phyloP scores from a whole-genome alignment of 2,113 vertebrate genomes.

The Panthera uncia region DNA sequence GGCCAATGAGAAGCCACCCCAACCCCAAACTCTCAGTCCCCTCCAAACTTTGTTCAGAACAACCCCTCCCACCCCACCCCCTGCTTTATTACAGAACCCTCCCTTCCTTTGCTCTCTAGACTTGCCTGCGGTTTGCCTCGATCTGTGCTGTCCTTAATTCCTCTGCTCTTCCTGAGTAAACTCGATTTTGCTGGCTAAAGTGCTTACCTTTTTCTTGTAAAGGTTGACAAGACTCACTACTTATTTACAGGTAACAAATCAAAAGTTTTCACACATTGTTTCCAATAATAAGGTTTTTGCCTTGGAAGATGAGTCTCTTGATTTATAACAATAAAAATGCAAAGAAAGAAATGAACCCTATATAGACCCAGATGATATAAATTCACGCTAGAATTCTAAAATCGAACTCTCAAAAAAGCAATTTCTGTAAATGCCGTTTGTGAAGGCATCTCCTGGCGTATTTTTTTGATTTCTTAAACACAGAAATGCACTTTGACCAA shows the following conservation, averaged over 20 bases:
- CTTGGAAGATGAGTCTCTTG: not conserved
- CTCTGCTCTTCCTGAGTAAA: not conserved
- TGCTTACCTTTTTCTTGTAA: not conserved
- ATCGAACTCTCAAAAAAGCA: not conserved
- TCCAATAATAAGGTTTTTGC: not conserved
- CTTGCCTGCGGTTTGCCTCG: not conserved
- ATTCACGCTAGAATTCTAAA: not conserved
- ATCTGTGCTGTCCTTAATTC: not conserved
- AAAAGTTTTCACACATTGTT: not conserved
- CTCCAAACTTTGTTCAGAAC: not conserved
- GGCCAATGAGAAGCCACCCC: not conserved
- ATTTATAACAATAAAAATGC: not conserved
- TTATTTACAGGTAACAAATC: not conserved
- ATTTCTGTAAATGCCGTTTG: not conserved
- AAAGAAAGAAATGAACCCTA: not conserved
- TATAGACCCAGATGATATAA: not conserved
- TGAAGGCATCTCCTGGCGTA: not conserved
- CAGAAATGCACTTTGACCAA: not conserved
- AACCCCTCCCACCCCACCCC: not conserved
- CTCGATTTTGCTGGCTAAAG: not conserved
- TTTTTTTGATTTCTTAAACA: constrained; percentile 34
- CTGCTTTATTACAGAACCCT: not conserved
- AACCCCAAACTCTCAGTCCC: not conserved
- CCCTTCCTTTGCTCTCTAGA: not conserved
- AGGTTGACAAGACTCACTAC: not conserved